phyloP scores from a whole-genome alignment of 2,888 invertebrate species.

The Trichogramma evanescens region DNA sequence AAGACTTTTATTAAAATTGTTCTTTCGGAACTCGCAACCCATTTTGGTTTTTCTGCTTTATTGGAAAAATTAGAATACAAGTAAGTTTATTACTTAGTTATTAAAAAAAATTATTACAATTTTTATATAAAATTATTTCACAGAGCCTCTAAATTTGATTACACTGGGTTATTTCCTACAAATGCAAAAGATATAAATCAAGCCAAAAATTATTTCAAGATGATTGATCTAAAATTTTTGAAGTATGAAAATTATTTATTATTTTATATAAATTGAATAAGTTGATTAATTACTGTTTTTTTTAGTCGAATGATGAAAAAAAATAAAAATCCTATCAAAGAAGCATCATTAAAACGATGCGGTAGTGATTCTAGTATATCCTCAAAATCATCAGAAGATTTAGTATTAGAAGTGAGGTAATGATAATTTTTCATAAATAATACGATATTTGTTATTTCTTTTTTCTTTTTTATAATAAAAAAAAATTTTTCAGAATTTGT shows the following conservation, averaged over 20 bases:
- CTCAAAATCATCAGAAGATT: slow-evolving; percentile 9
- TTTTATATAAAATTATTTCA: slow-evolving; percentile 1
- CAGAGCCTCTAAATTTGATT: slow-evolving; percentile 6
- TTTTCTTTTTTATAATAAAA: too few species aligned
- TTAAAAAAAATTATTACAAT: not conserved
- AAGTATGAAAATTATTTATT: slow-evolving; percentile 6
- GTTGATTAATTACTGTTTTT: not conserved
- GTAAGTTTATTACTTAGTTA: not conserved
- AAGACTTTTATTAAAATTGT: slow-evolving; percentile 15
- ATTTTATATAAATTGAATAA: not conserved
- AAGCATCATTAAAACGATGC: slow-evolving; percentile 4
- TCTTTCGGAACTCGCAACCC: slow-evolving; percentile 9
- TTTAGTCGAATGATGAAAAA: slow-evolving; percentile 4
- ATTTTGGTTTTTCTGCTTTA: slow-evolving; percentile 7
- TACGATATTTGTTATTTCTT: too few species aligned
- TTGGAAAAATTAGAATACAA: slow-evolving; percentile 8
- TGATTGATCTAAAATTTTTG: slow-evolving; percentile 11
- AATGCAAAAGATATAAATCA: slow-evolving; percentile 6
- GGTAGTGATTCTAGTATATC: slow-evolving; percentile 11
- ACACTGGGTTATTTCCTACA: slow-evolving; percentile 14
- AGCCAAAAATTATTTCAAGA: slow-evolving; percentile 12
- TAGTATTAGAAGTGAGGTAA: slow-evolving; percentile 17
- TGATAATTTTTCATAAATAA: not conserved
- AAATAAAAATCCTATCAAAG: not conserved
- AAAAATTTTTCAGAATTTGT: too few species aligned